phyloP scores from a whole-genome alignment of 2,888 invertebrate species.

The Trachelus troglodyta region DNA sequence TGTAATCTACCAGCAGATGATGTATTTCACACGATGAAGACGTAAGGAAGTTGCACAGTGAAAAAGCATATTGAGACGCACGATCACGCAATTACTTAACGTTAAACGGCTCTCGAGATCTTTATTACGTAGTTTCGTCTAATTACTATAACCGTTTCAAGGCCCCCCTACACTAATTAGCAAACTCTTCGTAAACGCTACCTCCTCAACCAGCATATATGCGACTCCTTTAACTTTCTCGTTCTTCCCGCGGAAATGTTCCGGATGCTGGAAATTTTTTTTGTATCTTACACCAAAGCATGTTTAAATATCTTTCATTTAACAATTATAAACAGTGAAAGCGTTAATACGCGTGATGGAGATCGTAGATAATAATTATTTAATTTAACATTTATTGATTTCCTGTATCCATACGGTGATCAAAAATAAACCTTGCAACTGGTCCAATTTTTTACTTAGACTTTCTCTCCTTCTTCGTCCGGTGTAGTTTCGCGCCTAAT shows the following conservation, averaged over 20 bases:
- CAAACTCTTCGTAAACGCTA: constrained; percentile 7
- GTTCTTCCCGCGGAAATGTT: neutral
- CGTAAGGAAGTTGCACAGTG: neutral
- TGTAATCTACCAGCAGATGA: neutral
- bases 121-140: constrained; percentile 24
- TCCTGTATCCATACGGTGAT: neutral
- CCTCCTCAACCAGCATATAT: constrained; percentile 5
- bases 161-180: constrained; percentile 33
- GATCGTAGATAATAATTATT: neutral
- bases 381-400: neutral
- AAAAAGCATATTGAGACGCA: neutral
- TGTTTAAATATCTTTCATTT: neutral
- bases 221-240: constrained; percentile 19
- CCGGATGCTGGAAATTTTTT: neutral
- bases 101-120: neutral
- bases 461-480: neutral
- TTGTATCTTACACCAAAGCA: neutral
- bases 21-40: neutral
- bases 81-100: neutral
- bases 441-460: neutral
- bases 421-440: neutral
- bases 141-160: constrained; percentile 37
- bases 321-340: no score
- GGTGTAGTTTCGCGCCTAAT: constrained; percentile 5
- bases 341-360: neutral